Evolutionary conservation across 2,113 vertebrate genomes (phyloP), one percentile per base, ranked within the genome.

Genomic region (Phaethornis superciliosus): DNA sequence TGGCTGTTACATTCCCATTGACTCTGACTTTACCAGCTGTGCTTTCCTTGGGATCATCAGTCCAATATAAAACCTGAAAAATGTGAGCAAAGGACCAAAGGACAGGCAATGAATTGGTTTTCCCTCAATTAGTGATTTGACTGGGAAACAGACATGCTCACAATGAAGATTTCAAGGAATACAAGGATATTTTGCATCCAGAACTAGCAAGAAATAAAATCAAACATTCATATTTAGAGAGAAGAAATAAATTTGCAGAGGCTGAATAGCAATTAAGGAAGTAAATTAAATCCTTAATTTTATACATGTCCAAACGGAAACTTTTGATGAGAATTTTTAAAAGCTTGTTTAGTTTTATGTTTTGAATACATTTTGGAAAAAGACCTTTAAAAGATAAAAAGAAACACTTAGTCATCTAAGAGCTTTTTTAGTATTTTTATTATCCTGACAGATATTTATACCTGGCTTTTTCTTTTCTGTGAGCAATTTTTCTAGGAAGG

Each of bases 41-140:
- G 76, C 99, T 98, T 69, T 99, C 98, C 91, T 97, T 99, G 64
- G 98, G 98, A 90, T 98, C 97, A 62, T 98, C 98, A 67, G 97
- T 98, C 99, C 99, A 99, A 95, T 99, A 99, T 86, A 98, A 98
- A 94, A 99, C 96, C 99, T 99, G 89, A 65, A 85, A 47, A 67
- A 62, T 0, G 7, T 94, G 94, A 92, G 64, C 49, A 90, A 90
- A 92, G 30, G 58, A 10, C 30, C 49, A 90, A 90, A 92, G 30
- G 58, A 10, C 30, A 86, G 70, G 15, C 23, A 92, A 10, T 64
- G 90, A 21, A 26, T 56, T 92, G 63, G 63, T 72, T 95, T 91
- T 52, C 58, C 54, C 52, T 49, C 60, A 87, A 19, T 68, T 85
- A 64, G 54, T 26, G 60, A 26, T 58, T 67, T 75, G 72, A 33